Conservation (phyloP, 1,140 invertebrate genomes). For the Aphaenogaster floridana region DNA sequence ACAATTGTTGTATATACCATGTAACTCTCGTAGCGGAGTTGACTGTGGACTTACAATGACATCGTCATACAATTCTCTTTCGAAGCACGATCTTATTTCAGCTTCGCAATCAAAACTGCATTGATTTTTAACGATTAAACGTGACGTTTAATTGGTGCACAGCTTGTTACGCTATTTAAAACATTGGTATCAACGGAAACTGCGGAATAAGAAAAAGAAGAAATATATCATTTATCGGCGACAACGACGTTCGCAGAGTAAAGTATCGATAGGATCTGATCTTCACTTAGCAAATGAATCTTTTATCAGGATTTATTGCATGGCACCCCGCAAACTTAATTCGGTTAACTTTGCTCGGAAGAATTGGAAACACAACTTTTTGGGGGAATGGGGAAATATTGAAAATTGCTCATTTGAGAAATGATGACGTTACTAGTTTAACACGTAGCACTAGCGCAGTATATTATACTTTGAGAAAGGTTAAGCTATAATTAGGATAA, state of each 20-base stretch:
- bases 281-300: neutral
- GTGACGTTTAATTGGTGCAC: neutral
- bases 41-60: neutral
- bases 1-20: neutral
- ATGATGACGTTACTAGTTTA: neutral
- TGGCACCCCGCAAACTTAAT: neutral
- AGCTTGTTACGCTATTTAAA: neutral
- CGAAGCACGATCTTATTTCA: neutral
- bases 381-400: neutral
- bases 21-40: neutral
- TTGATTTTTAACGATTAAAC: neutral
- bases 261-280: neutral
- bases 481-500: conserved; percentile 32
- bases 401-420: neutral
- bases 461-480: neutral
- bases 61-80: neutral
- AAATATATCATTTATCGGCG: neutral
- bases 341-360: neutral
- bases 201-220: neutral
- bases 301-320: conserved; percentile 16
- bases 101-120: no score
- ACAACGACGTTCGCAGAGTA: neutral
- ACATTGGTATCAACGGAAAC: neutral
- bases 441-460: neutral
- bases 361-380: neutral